phyloP scores from a whole-genome alignment of 37 sponge, comb jelly and placozoan genomes.

The Spongilla lacustris region DNA sequence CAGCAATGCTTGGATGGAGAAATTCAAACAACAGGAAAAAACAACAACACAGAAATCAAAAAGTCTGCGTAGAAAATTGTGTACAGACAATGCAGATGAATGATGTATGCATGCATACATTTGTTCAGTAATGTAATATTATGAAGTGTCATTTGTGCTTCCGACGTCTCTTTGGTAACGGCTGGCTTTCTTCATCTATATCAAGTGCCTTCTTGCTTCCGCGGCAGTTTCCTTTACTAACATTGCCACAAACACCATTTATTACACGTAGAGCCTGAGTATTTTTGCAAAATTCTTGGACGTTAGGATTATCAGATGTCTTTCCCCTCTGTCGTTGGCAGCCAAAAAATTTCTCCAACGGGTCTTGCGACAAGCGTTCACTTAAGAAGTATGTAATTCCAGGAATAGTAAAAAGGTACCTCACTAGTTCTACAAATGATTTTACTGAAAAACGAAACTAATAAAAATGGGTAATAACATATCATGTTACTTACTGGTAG shows the following conservation, averaged over 20 bases:
- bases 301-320: conserved; percentile 48
- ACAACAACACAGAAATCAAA: conserved; percentile 46
- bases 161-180: not conserved
- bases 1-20: conserved; percentile 33
- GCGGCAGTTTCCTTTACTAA: conserved; percentile 32
- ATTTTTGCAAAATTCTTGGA: conserved; percentile 51
- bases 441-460: conserved; percentile 11
- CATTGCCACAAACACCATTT: conserved; percentile 17
- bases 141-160: not conserved
- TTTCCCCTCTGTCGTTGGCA: conserved; percentile 46
- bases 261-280: conserved; percentile 55
- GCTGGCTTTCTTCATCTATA: conserved; percentile 4
- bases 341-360: conserved; percentile 57
- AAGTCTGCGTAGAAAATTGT: conserved; percentile 18
- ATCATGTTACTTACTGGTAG: conserved; percentile 8
- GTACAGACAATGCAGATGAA: not conserved
- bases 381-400: conserved; percentile 34
- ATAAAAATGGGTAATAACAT: not conserved
- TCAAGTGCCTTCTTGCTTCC: conserved; percentile 20
- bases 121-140: not conserved
- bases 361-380: conserved; percentile 34
- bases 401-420: conserved; percentile 22
- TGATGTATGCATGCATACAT: conserved; percentile 4
- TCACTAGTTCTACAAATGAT: conserved; percentile 29
- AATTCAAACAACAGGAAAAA: conserved; percentile 39